Conservation (phyloP, 2,888 invertebrate genomes). For the Epistrophe grossulariae region DNA sequence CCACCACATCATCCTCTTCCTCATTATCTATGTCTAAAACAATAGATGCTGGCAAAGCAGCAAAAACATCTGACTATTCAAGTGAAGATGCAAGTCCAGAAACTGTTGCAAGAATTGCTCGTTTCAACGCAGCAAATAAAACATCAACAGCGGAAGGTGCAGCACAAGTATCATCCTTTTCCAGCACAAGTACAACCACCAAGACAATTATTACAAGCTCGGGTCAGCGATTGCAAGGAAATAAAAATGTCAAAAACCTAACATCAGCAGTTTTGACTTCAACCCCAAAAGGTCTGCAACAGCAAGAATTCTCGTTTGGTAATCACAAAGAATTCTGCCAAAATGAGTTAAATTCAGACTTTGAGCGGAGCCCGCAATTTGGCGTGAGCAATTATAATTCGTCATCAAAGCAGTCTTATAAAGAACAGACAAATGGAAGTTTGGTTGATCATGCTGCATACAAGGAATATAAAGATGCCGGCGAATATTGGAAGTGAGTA, state of each 20-base stretch:
- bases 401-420: conserved; percentile 54
- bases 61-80: conserved; percentile 85
- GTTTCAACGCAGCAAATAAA: conserved; percentile 44
- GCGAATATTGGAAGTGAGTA: conserved; percentile 94
- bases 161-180: conserved; percentile 42
- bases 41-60: conserved; percentile 54
- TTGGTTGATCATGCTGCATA: conserved; percentile 86
- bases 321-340: conserved; percentile 80
- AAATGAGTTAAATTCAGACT: conserved; percentile 80
- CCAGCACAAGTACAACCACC: conserved; percentile 49
- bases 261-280: conserved; percentile 60
- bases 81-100: conserved; percentile 85
- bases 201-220: conserved; percentile 78
- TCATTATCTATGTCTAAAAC: conserved; percentile 58
- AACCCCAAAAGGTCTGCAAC: conserved; percentile 58
- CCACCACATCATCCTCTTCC: conserved; percentile 74
- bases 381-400: conserved; percentile 57
- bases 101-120: conserved; percentile 68
- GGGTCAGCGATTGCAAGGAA: conserved; percentile 64
- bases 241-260: conserved; percentile 62
- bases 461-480: conserved; percentile 90
- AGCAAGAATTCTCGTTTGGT: conserved; percentile 60
- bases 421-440: conserved; percentile 76
- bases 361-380: conserved; percentile 77
- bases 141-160: background rate